Evolutionary conservation across 1,140 invertebrate species (phyloP).

Genomic region (Melitaea cinxia): DNA sequence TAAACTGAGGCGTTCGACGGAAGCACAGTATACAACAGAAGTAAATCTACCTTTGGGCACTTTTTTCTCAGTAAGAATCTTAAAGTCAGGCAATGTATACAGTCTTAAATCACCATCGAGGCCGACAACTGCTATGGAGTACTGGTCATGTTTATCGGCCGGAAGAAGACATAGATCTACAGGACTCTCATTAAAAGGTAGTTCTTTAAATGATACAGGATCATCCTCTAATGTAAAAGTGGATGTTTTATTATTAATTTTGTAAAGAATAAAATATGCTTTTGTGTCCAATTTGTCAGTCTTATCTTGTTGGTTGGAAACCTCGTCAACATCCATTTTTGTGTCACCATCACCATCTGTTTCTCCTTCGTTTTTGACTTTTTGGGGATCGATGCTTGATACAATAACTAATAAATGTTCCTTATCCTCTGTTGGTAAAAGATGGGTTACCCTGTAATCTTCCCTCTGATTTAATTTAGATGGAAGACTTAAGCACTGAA

Average conservation of each 20-base stretch:
- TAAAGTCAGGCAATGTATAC: slow-evolving; percentile 85
- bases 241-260: slow-evolving; percentile 70
- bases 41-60: slow-evolving; percentile 87
- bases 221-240: slow-evolving; percentile 80
- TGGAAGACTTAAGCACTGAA: slow-evolving; percentile 82
- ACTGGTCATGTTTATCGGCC: slow-evolving; percentile 67
- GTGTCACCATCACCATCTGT: slow-evolving; percentile 58
- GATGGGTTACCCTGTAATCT: slow-evolving; percentile 82
- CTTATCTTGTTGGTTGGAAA: slow-evolving; percentile 44
- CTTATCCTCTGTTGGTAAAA: slow-evolving; percentile 85
- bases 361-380: slow-evolving; percentile 54
- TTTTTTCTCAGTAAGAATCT: slow-evolving; percentile 84
- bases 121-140: slow-evolving; percentile 81
- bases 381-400: slow-evolving; percentile 69
- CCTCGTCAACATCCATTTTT: slow-evolving; percentile 71
- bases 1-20: slow-evolving; percentile 91
- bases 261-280: slow-evolving; percentile 69
- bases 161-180: slow-evolving; percentile 87
- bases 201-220: slow-evolving; percentile 84
- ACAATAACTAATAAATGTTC: slow-evolving; percentile 85
- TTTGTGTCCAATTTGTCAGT: slow-evolving; percentile 55
- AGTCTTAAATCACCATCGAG: slow-evolving; percentile 87
- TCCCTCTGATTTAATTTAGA: slow-evolving; percentile 68
- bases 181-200: slow-evolving; percentile 84
- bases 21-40: slow-evolving; percentile 89